A percentile compares a stretch with the other conserved stretches of the same genome.
These are phyloP conservation scores for Theodoxus fluviatilis DNA, from an alignment of 2,888 invertebrate species.

Conservation along the genomic window DNA sequence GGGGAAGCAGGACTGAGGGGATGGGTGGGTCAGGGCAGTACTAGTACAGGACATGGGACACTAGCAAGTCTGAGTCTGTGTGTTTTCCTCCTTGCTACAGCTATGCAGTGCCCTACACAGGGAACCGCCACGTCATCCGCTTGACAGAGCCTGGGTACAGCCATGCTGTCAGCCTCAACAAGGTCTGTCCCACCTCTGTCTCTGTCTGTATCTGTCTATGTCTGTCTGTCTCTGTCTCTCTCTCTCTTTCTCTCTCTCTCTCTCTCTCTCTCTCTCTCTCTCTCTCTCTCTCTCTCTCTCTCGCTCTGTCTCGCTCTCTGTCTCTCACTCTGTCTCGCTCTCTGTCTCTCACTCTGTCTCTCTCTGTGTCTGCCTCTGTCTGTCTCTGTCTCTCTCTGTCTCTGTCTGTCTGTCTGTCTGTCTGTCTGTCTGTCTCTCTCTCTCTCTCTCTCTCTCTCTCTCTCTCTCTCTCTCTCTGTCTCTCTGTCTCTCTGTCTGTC, in stretches of 20 bases:
- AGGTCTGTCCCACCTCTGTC: slow-evolving; percentile 36
- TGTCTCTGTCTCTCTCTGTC: too few relatives aligned
- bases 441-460: too few relatives aligned
- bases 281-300: slow-evolving; percentile 22
- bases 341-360: slow-evolving; percentile 20
- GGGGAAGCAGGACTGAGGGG: too few relatives aligned
- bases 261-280: slow-evolving; percentile 21
- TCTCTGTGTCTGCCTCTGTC: too few relatives aligned
- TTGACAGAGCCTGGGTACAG: slow-evolving; percentile 86
- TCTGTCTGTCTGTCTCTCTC: too few relatives aligned
- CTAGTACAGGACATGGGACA: too few relatives aligned
- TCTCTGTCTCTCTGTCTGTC: too few relatives aligned
- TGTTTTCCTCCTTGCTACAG: slow-evolving; percentile 40
- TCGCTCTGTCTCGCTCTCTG: slow-evolving; percentile 23
- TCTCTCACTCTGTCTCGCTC: slow-evolving; percentile 23
- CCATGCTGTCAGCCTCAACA: slow-evolving; percentile 74
- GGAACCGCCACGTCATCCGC: slow-evolving; percentile 72
- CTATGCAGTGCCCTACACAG: slow-evolving; percentile 56
- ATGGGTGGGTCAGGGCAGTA: too few relatives aligned
- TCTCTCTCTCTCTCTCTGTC: too few relatives aligned
- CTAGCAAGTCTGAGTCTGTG: not conserved
- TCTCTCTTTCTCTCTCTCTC: slow-evolving; percentile 1
- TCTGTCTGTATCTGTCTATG: slow-evolving; percentile 26
- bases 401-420: too few relatives aligned
- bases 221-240: not conserved